These are phyloP conservation scores for Neotoma lepida DNA, from an alignment of 2,113 vertebrate genomes.

Conservation along the genomic window DNA sequence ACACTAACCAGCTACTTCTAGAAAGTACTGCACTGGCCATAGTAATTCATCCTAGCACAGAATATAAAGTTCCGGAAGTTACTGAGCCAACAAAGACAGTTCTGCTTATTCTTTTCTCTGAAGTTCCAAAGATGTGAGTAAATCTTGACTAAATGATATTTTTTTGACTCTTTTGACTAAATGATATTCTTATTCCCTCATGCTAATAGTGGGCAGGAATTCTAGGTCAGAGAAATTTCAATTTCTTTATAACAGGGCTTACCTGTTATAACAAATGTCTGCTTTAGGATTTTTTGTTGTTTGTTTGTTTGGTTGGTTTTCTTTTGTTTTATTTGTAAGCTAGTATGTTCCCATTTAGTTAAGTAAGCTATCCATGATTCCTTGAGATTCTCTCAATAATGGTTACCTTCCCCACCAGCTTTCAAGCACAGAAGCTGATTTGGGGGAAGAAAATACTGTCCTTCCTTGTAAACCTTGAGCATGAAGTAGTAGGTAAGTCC, in stretches of 20 bases:
- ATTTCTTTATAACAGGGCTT: constrained; percentile 36
- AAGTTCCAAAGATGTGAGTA: background rate
- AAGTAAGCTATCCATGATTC: background rate
- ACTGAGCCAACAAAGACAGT: constrained; percentile 12
- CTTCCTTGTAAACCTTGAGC: background rate
- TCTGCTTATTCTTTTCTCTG: background rate
- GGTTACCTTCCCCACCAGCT: background rate
- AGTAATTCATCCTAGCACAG: background rate
- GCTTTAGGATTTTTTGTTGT: background rate
- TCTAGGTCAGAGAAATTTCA: background rate
- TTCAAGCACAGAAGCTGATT: constrained; percentile 16
- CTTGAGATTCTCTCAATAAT: background rate
- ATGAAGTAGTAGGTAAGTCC: background rate
- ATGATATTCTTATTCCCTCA: background rate
- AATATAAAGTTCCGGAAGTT: constrained; percentile 17
- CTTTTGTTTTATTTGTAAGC: background rate
- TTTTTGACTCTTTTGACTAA: background rate
- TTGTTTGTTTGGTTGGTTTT: background rate
- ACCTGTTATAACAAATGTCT: background rate
- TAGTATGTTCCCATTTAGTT: background rate
- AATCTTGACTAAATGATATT: background rate
- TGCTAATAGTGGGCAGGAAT: constrained; percentile 14
- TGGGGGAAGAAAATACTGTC: background rate
- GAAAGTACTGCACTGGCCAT: background rate
- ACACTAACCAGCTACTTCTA: background rate